Conservation (phyloP, 2,888 invertebrate species). For the Hecatera dysodea region DNA sequence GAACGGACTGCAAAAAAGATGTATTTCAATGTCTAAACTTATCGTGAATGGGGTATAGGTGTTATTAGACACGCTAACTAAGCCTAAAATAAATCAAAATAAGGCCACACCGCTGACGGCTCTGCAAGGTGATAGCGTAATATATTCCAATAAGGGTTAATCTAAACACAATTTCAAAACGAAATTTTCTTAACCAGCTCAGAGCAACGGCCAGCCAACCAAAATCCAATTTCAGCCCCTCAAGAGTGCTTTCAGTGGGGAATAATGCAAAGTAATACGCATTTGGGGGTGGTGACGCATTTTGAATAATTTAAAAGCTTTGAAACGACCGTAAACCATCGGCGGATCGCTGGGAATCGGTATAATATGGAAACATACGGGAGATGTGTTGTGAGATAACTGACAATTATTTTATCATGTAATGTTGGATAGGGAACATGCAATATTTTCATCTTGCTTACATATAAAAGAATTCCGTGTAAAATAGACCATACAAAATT, state of each 20-base stretch:
- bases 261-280: slow-evolving; percentile 60
- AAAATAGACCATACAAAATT: too few species aligned
- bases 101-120: not conserved
- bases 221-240: slow-evolving; percentile 60
- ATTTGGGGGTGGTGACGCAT: slow-evolving; percentile 59
- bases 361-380: slow-evolving; percentile 38
- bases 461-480: too few species aligned
- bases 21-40: too few species aligned
- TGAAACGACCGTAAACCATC: slow-evolving; percentile 48
- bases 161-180: slow-evolving; percentile 18
- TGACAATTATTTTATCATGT: too few species aligned
- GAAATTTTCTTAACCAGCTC: slow-evolving; percentile 20
- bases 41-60: too few species aligned
- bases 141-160: slow-evolving; percentile 12
- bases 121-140: not conserved
- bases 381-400: not conserved
- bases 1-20: too few species aligned
- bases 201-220: slow-evolving; percentile 22
- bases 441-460: too few species aligned
- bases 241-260: slow-evolving; percentile 44
- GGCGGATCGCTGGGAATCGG: slow-evolving; percentile 19
- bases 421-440: too few species aligned
- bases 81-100: not conserved
- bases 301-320: slow-evolving; percentile 62
- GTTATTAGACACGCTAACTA: too few species aligned